Conservation (phyloP, 1,140 invertebrate species). For the Heliothis virescens region DNA sequence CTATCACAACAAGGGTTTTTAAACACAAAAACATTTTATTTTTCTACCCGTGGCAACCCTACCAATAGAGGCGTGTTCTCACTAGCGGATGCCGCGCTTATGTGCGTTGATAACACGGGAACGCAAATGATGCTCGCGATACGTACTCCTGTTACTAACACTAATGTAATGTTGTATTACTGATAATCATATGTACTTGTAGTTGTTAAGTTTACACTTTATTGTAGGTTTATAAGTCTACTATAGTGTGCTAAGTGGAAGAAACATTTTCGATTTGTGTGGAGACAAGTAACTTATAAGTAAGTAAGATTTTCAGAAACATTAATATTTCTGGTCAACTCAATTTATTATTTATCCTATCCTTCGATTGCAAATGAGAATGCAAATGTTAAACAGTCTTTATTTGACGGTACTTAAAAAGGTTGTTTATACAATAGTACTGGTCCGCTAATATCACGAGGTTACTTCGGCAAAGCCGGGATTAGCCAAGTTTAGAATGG, state of each 20-base stretch:
- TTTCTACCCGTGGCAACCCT: neutral
- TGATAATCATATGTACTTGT: slow-evolving; percentile 19
- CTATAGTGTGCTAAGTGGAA: no score
- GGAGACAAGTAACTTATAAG: neutral
- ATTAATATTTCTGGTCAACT: neutral
- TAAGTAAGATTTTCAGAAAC: neutral
- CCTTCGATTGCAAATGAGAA: no score
- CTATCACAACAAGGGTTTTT: no score
- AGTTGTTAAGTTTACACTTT: neutral
- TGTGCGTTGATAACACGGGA: slow-evolving; percentile 25
- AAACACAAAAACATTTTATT: neutral
- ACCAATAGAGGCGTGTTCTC: slow-evolving; percentile 12
- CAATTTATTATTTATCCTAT: no score
- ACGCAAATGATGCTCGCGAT: slow-evolving; percentile 22
- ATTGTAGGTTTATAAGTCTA: neutral
- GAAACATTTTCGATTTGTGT: no score
- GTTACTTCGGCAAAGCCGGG: slow-evolving; percentile 36
- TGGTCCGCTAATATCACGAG: slow-evolving; percentile 29
- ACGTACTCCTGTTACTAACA: neutral
- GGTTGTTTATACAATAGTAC: neutral
- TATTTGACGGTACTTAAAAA: no score
- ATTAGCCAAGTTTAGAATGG: slow-evolving; percentile 44
- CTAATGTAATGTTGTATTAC: neutral
- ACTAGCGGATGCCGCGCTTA: slow-evolving; percentile 28
- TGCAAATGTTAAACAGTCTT: no score